Evolutionary conservation across 2,797 vertebrate species (phyloP), one percentile per base, ranked within the genome.

Genomic region (Galagoides demidoff): DNA sequence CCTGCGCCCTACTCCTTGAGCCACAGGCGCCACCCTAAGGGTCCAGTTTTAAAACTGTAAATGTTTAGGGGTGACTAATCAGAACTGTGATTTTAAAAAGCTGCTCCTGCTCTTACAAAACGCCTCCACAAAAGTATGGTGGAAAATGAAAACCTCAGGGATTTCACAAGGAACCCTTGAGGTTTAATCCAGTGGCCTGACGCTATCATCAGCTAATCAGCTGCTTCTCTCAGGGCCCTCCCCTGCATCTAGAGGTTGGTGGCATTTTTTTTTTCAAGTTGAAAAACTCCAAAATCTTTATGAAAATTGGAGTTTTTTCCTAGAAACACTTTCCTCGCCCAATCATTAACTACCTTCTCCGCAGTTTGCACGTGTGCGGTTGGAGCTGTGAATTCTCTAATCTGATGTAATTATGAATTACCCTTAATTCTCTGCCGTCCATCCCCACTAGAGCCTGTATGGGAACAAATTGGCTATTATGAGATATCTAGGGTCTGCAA

Each of bases 1-100:
- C 49, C 14, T 14, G 49, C 14, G 14, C 14, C 49, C 49, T 52
- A 52, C 49, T 52, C 49, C 14, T 52, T 52, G 49, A 52, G 49
- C 49, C 49, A 52, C 3, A 52, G 49, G 49, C 3, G 3, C 14
- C 49, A 12, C 45, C 49, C 49, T 95, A 78, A 87, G 73, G 34
- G 85, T 89, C 20, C 34, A 93, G 27, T 96, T 95, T 95, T 92
- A 74, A 92, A 96, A 81, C n/a, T 66, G 20, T 77, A 77, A 43
- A 59, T 95, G 94, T 90, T 94, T 94, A 23, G 4, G 52, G 63
- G 68, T 96, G 91, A 94, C 86, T 95, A 93, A 94, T 87, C 70
- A 71, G 45, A 93, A 92, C 23, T 78, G 37, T 76, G 73, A 95
- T 77, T 95, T 89, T 49, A 29, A 85, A 95, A 96, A 92, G 45